phyloP scores from a whole-genome alignment of 2,888 invertebrate genomes.

The Monochamus alternatus region DNA sequence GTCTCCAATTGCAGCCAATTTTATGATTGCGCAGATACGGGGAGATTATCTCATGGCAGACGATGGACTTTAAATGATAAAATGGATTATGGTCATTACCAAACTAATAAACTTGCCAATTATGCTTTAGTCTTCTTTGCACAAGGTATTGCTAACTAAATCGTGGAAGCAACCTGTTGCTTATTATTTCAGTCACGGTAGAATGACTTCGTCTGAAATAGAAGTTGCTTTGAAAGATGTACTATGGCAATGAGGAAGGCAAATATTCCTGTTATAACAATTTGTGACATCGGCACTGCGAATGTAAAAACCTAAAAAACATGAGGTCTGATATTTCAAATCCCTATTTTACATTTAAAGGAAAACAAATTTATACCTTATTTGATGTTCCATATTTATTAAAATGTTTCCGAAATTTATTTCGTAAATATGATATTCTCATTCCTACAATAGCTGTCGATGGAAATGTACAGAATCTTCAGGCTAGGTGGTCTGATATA shows the following conservation, averaged over 20 bases:
- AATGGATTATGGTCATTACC: background rate
- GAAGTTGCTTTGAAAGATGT: constrained; percentile 16
- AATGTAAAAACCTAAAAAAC: constrained; percentile 32
- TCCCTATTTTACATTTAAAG: constrained; percentile 15
- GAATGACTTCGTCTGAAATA: constrained; percentile 1
- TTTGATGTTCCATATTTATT: constrained; percentile 32
- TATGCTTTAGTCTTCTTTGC: constrained; percentile 36
- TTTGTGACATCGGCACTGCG: constrained; percentile 37
- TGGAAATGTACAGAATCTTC: background rate
- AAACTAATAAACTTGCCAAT: constrained; percentile 22
- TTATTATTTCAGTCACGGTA: constrained; percentile 38
- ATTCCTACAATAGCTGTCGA: background rate
- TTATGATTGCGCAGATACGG: constrained; percentile 11
- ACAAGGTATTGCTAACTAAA: background rate
- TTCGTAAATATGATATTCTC: constrained; percentile 18
- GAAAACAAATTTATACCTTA: constrained; percentile 7
- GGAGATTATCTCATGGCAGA: background rate
- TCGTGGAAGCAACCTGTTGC: constrained; percentile 44
- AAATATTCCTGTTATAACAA: constrained; percentile 32
- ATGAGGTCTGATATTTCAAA: background rate
- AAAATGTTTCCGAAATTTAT: constrained; percentile 29
- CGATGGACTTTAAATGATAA: background rate
- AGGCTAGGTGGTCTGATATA: constrained; percentile 29
- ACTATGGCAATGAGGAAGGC: background rate
- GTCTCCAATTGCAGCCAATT: background rate